A percentile compares a stretch with the other conserved stretches of the same genome.
phyloP scores from a whole-genome alignment of 2,888 invertebrate genomes.

The Heliconius ismenius region DNA sequence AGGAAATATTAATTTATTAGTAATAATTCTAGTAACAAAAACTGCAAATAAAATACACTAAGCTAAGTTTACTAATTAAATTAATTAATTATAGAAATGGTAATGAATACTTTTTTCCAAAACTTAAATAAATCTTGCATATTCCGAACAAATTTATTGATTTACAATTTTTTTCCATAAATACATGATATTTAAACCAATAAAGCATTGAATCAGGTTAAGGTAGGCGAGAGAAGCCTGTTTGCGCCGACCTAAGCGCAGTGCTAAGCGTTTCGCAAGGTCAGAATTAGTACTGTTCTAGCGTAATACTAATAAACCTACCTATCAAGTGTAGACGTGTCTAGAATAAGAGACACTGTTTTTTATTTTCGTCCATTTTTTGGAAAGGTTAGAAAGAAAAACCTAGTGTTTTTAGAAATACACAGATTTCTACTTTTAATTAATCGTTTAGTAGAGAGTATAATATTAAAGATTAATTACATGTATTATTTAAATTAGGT shows the following conservation, averaged over 20 bases:
- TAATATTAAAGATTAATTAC: no score
- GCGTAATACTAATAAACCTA: constrained; percentile 14
- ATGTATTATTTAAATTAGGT: background rate
- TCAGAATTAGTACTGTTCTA: constrained; percentile 32
- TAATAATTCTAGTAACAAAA: background rate
- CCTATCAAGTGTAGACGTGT: background rate
- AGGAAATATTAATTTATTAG: background rate
- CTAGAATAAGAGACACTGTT: background rate
- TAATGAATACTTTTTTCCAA: no score
- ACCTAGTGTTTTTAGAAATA: no score
- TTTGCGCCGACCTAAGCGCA: constrained; percentile 29
- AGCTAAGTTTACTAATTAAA: background rate
- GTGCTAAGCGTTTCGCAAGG: constrained; percentile 38
- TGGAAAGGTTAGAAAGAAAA: background rate
- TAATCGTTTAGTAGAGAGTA: no score
- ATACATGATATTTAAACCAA: constrained; percentile 31
- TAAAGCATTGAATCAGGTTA: constrained; percentile 40
- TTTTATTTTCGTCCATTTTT: background rate
- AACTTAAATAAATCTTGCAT: background rate
- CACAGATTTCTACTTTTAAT: no score
- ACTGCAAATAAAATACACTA: no score
- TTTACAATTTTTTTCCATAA: background rate
- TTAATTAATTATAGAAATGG: background rate
- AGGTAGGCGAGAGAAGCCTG: constrained; percentile 40
- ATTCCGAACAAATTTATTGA: background rate